Conservation (phyloP, 2,113 vertebrate species). For the Suricata suricatta region DNA sequence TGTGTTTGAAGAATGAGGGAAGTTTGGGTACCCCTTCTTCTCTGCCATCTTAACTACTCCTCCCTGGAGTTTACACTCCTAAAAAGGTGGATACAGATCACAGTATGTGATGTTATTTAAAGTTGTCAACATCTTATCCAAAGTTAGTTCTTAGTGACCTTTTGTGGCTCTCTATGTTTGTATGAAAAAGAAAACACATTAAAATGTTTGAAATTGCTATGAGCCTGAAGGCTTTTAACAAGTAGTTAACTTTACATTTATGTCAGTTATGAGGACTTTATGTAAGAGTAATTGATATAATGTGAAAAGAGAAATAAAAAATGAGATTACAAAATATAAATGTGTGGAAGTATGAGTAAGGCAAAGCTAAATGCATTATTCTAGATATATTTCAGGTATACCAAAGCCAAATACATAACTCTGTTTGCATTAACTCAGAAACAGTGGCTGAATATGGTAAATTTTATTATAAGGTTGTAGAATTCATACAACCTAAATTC, state of each 20-base stretch:
- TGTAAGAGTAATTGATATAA: neutral
- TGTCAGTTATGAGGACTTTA: neutral
- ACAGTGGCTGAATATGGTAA: constrained; percentile 80
- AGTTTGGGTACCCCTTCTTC: too few relatives aligned
- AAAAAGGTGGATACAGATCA: neutral
- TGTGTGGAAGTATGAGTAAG: neutral
- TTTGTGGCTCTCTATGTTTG: neutral
- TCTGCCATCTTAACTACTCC: too few relatives aligned
- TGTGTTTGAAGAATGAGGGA: too few relatives aligned
- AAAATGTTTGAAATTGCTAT: neutral
- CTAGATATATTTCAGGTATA: neutral
- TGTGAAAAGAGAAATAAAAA: constrained; percentile 24
- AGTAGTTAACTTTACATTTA: neutral
- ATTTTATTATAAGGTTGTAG: constrained; percentile 86
- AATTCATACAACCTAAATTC: constrained; percentile 83
- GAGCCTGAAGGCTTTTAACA: neutral
- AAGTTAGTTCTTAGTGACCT: neutral
- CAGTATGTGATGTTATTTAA: neutral
- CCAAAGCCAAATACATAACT: constrained; percentile 17
- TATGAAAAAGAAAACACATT: neutral
- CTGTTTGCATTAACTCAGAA: neutral
- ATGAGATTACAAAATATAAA: neutral
- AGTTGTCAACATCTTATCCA: neutral
- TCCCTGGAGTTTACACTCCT: neutral
- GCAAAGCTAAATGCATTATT: neutral